Conservation (phyloP, 2,797 vertebrate genomes). For the Sandelia bainsii region DNA sequence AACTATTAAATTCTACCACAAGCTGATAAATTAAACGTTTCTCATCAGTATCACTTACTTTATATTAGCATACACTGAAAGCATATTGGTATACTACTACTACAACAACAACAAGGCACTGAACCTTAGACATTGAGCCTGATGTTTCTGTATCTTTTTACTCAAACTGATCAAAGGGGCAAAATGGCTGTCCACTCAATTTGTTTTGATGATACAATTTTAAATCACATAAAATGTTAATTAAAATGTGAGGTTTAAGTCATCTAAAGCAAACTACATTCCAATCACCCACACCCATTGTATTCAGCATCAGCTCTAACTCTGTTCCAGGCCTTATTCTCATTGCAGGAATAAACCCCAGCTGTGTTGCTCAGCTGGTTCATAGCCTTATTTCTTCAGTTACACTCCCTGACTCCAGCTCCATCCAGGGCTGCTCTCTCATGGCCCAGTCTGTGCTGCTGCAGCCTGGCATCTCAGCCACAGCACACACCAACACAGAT, state of each 20-base stretch:
- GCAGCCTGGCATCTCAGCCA: constrained; percentile 17
- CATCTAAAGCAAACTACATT: background rate
- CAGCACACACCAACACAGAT: constrained; percentile 20
- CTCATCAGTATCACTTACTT: no score
- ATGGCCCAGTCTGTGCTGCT: constrained; percentile 14
- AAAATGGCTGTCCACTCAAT: background rate
- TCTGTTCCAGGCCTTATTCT: constrained; percentile 23
- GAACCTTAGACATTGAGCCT: no score
- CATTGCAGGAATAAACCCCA: constrained; percentile 23
- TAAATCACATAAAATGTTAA: background rate
- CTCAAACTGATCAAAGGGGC: constrained; percentile 3
- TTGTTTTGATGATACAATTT: background rate
- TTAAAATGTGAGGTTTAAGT: background rate
- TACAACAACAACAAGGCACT: no score
- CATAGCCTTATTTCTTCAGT: constrained; percentile 34
- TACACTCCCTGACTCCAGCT: constrained; percentile 18
- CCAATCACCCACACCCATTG: background rate
- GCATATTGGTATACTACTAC: no score
- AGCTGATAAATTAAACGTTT: no score
- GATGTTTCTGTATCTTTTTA: background rate
- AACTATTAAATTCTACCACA: no score
- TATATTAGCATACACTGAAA: no score
- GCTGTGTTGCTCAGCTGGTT: constrained; percentile 37
- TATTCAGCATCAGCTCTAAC: constrained; percentile 12
- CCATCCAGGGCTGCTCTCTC: constrained; percentile 37